Conservation (phyloP, 2,888 invertebrate genomes). For the Leptothorax acervorum region DNA sequence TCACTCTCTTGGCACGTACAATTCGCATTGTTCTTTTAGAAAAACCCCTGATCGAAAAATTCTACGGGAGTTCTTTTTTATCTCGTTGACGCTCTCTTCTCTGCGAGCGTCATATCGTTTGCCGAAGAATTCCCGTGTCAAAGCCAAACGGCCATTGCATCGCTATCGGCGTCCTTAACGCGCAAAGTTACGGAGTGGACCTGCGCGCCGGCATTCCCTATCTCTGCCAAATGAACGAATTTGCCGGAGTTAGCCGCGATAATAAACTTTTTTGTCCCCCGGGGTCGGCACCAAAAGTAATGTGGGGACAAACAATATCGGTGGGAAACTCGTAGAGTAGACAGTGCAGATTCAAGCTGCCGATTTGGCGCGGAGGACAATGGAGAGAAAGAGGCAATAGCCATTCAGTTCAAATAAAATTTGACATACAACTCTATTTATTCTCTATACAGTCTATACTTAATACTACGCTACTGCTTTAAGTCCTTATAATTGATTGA, state of each 20-base stretch:
- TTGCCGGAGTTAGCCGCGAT: conserved; percentile 67
- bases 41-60: conserved; percentile 44
- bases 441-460: background rate
- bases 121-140: conserved; percentile 63
- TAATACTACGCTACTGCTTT: background rate
- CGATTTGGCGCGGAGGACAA: conserved; percentile 65
- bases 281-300: conserved; percentile 54
- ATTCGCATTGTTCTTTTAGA: conserved; percentile 21
- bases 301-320: conserved; percentile 64
- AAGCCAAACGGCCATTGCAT: conserved; percentile 67
- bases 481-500: background rate
- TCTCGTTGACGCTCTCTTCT: conserved; percentile 26
- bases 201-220: conserved; percentile 49
- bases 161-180: conserved; percentile 72
- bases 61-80: conserved; percentile 41
- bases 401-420: conserved; percentile 5
- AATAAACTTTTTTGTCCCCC: conserved; percentile 68
- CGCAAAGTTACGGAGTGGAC: conserved; percentile 64
- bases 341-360: conserved; percentile 62
- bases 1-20: conserved; percentile 1
- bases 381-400: conserved; percentile 22
- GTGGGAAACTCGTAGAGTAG: conserved; percentile 59
- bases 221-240: conserved; percentile 74
- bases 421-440: conserved; percentile 23
- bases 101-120: conserved; percentile 44